These are phyloP conservation scores for Pentalonia nigronervosa DNA, from an alignment of 1,140 invertebrate species.

Conservation along the genomic window DNA sequence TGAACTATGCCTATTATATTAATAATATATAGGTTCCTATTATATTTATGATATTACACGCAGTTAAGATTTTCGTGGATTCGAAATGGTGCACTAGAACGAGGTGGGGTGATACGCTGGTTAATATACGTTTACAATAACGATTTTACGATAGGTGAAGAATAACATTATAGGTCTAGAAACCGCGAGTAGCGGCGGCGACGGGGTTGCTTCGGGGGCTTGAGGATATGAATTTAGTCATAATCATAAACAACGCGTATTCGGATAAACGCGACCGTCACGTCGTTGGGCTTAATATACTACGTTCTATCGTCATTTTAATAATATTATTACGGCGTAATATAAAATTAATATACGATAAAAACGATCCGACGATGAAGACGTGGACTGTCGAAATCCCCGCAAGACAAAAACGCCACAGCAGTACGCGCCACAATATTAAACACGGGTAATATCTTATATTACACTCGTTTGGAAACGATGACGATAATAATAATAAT, in stretches of 20 bases:
- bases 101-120: background rate
- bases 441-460: background rate
- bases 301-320: background rate
- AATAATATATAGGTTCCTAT: background rate
- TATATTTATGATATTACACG: background rate
- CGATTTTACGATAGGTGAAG: background rate
- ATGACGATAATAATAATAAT: background rate
- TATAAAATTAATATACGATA: background rate
- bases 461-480: background rate
- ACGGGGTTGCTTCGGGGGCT: background rate
- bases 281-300: background rate
- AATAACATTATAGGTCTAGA: background rate
- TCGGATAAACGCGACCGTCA: background rate
- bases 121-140: background rate
- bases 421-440: background rate
- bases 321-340: background rate
- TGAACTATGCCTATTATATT: no score
- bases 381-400: background rate
- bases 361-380: background rate
- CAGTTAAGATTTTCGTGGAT: background rate
- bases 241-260: background rate
- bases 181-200: background rate
- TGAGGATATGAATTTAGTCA: background rate
- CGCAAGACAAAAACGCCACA: conserved; percentile 10
- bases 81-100: background rate